Base-by-base conservation (phyloP, 2,113 vertebrate genomes). In the Tupaia tana region DNA sequence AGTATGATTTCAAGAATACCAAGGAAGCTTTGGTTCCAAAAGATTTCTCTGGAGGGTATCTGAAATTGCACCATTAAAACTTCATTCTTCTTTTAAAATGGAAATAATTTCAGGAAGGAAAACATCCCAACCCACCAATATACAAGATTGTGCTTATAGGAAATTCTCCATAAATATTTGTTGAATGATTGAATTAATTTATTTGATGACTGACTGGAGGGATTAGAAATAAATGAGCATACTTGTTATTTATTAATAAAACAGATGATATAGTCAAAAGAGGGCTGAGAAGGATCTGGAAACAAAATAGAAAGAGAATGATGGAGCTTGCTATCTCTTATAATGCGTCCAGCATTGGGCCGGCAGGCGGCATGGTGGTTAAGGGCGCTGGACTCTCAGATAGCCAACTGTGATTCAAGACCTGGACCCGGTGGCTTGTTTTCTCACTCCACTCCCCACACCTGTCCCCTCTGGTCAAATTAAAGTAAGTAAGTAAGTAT, bases 21-120 rank as follows among this genome's bases (percentile, higher is more conserved):
- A 64, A 34, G 52, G 64, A 89, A 86, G 7, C 22, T 59, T 56
- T 90, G 66, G 7, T 88, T 90, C 34, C 61, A 88, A 29, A 81
- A 67, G 52, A 64, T 52, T 64, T 96, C 43, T 75, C 43, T 91
- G 61, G 81, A 91, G 56, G 16, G 34, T 64, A 22, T n/a, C 24
- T 66, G 56, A 69, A 91, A n/a, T 83, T 29, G 77, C 25, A 92
- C 85, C 66, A 25, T 79, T 94, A 79, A 86, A 86, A 92, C 63
- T 56, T 31, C 31, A 54, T 61, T 87, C 0, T 34, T 78, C 18
- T 64, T 96, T 82, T 70, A 82, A 64, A 58, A 70, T 82, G 8
- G 10, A 88, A 79, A 54, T 90, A 77, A 87, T 75, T 6, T 52
- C n/a, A 64, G 66, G 31, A 58, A 66, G 22, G 29, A 31, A 67